Evolutionary conservation across 2,888 invertebrate genomes (phyloP), one percentile per base, ranked within the genome.

Genomic region (Pammene aurita): DNA sequence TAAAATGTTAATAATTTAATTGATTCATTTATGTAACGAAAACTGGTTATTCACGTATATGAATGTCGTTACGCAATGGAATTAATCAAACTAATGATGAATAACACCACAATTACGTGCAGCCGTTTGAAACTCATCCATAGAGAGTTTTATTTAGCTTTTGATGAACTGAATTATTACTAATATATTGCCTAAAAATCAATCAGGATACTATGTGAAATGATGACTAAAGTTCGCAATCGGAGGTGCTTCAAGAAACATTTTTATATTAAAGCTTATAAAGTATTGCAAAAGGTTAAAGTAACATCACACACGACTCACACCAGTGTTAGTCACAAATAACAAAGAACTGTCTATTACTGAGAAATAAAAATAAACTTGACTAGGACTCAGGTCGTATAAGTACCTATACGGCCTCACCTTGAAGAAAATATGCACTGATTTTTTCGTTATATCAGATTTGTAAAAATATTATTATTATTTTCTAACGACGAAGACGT

Each of bases 161-260:
- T 65, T 48, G 16, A 65, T 34, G 41, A 57, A 68, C 38, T 66
- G 52, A 54, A 62, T 60, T 56, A n/a, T 63, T 55, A 9, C n/a
- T 35, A 46, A 58, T 52, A 61, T 65, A 50, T 50, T 50, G 57
- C 48, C 26, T 50, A 48, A 10, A 11, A 34, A 66, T 41, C 18
- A 52, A 26, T 5, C 48, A 61, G n/a, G 26, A 10, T 41, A 61
- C 48, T 52, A 38, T 41, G 41, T 41, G 61, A 62, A 50, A 38
- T 50, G 50, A 52, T 50, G 48, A 52, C 18, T 52, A 52, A 41
- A n/a, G 16, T 61, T 61, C 38, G 16, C 18, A 13, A n/a, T 41
- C 50, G 50, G 62, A 52, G 52, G 62, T 62, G 62, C 41, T 41
- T 26, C n/a, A 18, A 18, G 14, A 62, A 52, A 9, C 34, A 52